Percentiles rank a stretch among this genome's conserved stretches.
Conservation (phyloP, 2,797 vertebrate species). For the Paguma larvata region DNA sequence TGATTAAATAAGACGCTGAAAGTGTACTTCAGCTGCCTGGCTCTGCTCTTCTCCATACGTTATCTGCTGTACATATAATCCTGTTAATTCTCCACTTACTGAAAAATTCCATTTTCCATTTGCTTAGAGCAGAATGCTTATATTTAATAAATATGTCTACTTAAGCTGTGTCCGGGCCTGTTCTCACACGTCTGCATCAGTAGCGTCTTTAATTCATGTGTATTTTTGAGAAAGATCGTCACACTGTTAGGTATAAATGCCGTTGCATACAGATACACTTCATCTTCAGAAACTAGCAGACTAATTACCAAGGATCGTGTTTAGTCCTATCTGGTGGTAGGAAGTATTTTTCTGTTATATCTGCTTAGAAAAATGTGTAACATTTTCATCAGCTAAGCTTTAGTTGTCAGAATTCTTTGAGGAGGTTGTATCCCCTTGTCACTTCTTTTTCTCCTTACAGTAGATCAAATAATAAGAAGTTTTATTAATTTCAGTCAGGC, state of each 20-base stretch:
- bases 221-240: background rate
- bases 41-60: background rate
- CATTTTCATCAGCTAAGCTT: background rate
- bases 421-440: background rate
- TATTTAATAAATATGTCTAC: background rate
- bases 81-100: background rate
- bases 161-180: background rate
- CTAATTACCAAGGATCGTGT: background rate
- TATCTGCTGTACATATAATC: background rate
- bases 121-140: background rate
- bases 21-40: background rate
- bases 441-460: background rate
- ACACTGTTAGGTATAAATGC: background rate
- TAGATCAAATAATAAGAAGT: background rate
- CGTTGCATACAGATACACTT: background rate
- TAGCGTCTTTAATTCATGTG: background rate
- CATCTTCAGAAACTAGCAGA: background rate
- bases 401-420: background rate
- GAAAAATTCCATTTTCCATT: background rate
- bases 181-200: background rate
- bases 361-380: background rate
- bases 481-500: conserved; percentile 15
- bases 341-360: background rate
- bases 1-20: background rate
- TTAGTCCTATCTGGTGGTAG: background rate